Evolutionary conservation across 2,797 vertebrate species (phyloP).

Genomic region (Psittacula derbiana): DNA sequence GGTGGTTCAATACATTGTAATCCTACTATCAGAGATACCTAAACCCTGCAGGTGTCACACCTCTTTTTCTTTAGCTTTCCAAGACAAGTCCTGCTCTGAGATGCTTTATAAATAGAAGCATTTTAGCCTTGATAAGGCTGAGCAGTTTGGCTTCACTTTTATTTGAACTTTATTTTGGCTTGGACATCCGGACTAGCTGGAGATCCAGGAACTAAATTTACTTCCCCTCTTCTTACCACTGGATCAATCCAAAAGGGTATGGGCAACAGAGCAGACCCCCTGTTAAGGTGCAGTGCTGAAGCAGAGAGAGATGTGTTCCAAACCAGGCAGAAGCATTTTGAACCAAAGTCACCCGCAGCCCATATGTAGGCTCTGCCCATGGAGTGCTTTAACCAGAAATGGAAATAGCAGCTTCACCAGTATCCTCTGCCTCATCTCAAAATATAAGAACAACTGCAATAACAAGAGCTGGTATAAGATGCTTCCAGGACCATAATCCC

Average conservation of each 20-base stretch:
- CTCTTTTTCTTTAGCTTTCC: not conserved
- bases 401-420: not conserved
- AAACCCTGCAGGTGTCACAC: conserved; percentile 3
- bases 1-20: not conserved
- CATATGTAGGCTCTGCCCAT: not conserved
- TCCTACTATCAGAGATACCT: not conserved
- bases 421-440: not conserved
- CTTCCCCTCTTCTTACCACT: not conserved
- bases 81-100: not conserved
- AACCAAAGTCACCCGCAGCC: not conserved
- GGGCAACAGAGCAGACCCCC: not conserved
- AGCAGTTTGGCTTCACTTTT: conserved; percentile 41
- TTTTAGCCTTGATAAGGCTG: not conserved
- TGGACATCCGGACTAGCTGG: conserved; percentile 28
- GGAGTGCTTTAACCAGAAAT: conserved; percentile 1
- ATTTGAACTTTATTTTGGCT: conserved; percentile 66
- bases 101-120: not conserved
- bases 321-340: not conserved
- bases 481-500: not conserved
- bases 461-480: not conserved
- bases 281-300: not conserved
- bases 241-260: not conserved
- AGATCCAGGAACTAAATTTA: conserved; percentile 45
- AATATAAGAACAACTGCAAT: not conserved
- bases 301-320: not conserved